These are phyloP conservation scores for Microcebus griseorufus DNA, from an alignment of 2,113 vertebrate species.

Conservation along the genomic window DNA sequence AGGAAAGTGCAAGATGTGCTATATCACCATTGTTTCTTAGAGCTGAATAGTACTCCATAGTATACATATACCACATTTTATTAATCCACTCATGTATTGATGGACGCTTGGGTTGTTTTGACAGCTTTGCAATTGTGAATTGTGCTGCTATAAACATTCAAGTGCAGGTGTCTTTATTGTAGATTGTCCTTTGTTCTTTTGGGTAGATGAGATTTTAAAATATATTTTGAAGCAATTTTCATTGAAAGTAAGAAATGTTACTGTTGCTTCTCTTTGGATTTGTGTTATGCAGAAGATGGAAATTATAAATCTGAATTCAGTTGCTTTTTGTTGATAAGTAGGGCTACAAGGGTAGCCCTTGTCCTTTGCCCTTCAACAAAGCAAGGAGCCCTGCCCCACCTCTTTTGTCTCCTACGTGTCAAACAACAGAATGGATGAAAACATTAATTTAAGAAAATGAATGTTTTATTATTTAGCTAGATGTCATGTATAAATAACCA, in stretches of 20 bases:
- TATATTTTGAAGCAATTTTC: neutral
- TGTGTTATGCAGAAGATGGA: conserved; percentile 27
- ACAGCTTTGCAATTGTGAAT: too few species aligned
- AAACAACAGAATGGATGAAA: conserved; percentile 17
- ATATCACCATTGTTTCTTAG: too few species aligned
- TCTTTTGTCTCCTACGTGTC: neutral
- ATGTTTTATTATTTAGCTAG: neutral
- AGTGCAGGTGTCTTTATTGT: too few species aligned
- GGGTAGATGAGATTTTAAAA: neutral
- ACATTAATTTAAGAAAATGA: neutral
- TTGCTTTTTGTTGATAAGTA: neutral
- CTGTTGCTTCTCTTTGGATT: neutral
- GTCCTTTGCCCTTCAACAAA: neutral
- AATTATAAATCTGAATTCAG: neutral
- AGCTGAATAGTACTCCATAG: too few species aligned
- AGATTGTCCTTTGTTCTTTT: too few species aligned
- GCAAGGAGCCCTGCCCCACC: neutral
- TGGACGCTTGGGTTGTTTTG: too few species aligned
- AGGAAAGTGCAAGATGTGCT: too few species aligned
- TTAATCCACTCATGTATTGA: too few species aligned
- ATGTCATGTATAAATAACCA: neutral
- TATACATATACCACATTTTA: too few species aligned
- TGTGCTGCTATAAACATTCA: too few species aligned
- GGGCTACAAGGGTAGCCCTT: neutral
- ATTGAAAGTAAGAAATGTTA: neutral